phyloP scores from a whole-genome alignment of 1,140 invertebrate genomes.

The Campoletis sonorensis region DNA sequence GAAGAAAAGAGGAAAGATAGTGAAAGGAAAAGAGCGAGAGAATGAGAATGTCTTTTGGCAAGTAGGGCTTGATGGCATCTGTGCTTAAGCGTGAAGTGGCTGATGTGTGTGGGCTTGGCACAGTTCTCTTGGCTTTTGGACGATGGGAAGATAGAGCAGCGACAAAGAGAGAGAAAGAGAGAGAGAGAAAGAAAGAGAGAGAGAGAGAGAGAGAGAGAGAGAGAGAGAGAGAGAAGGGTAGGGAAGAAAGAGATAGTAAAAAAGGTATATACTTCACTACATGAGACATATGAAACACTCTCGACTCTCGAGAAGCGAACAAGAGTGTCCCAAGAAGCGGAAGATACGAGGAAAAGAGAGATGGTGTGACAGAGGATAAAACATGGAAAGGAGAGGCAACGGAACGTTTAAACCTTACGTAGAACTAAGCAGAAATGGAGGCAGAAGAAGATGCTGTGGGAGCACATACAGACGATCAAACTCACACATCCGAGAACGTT shows the following conservation, averaged over 20 bases:
- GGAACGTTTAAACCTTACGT: constrained; percentile 35
- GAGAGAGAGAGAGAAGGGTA: background rate
- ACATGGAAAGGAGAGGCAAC: constrained; percentile 24
- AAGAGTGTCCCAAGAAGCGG: constrained; percentile 38
- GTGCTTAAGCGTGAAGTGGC: constrained; percentile 57
- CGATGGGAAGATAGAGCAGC: constrained; percentile 10
- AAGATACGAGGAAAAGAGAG: constrained; percentile 12
- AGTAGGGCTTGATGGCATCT: constrained; percentile 64
- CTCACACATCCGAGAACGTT: constrained; percentile 46
- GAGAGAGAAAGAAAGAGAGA: background rate
- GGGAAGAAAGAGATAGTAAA: background rate
- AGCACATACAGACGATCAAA: no score
- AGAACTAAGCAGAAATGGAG: background rate
- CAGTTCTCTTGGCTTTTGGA: constrained; percentile 31
- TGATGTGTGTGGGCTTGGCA: constrained; percentile 25
- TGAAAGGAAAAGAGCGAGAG: constrained; percentile 1
- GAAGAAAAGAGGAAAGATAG: constrained; percentile 1
- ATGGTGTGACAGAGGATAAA: background rate
- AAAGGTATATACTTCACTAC: constrained; percentile 15
- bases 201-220: background rate
- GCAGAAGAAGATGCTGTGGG: constrained; percentile 1
- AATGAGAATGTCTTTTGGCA: constrained; percentile 60
- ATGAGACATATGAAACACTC: constrained; percentile 13
- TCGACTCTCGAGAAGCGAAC: constrained; percentile 31
- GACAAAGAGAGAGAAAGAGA: background rate